phyloP scores from a whole-genome alignment of 2,797 vertebrate genomes.

The Acipenser ruthenus region DNA sequence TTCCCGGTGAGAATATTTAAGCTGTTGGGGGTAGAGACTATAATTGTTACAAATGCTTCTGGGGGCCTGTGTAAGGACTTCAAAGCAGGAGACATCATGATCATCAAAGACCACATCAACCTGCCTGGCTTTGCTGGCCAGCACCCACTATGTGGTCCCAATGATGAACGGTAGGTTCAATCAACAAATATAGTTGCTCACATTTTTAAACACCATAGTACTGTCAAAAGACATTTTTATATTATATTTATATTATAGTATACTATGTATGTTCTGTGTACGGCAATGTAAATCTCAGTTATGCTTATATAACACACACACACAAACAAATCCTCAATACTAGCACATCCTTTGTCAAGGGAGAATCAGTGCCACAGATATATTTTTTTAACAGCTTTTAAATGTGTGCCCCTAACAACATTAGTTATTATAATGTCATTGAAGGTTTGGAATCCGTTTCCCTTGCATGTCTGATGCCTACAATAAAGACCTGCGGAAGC shows the following conservation, averaged over 20 bases:
- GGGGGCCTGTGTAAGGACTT: conserved; percentile 57
- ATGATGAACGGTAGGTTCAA: conserved; percentile 49
- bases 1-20: conserved; percentile 55
- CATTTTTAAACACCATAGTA: no score
- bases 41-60: conserved; percentile 55
- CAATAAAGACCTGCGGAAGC: conserved; percentile 47
- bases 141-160: conserved; percentile 55
- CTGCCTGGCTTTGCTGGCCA: conserved; percentile 56
- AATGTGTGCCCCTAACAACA: no score
- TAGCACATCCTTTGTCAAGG: no score
- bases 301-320: no score
- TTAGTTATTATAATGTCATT: neutral
- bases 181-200: no score
- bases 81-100: conserved; percentile 60
- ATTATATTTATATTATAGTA: no score
- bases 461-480: conserved; percentile 62
- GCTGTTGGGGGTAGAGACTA: conserved; percentile 52
- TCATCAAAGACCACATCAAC: conserved; percentile 63
- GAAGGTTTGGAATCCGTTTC: conserved; percentile 55
- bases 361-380: no score
- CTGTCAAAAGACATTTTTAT: no score
- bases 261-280: no score
- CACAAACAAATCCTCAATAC: no score
- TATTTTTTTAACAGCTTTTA: no score
- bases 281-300: no score